These are phyloP conservation scores for Alcedo quadribrachys DNA, from an alignment of 2,797 vertebrate species.

Conservation along the genomic window DNA sequence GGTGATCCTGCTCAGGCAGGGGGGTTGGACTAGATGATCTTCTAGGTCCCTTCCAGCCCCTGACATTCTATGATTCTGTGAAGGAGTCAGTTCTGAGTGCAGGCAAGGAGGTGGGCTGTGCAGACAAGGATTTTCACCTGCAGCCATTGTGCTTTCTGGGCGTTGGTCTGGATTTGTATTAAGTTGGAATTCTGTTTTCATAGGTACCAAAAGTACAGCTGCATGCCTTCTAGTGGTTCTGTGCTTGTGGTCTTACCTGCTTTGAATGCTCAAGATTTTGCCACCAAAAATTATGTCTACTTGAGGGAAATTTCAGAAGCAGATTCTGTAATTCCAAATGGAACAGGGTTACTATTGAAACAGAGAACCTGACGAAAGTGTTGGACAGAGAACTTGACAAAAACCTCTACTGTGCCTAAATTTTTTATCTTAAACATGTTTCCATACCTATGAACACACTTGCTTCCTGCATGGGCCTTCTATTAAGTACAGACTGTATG, in stretches of 20 bases:
- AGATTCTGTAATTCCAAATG: neutral
- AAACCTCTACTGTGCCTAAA: neutral
- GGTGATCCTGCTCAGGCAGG: too few relatives aligned
- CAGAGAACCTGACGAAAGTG: neutral
- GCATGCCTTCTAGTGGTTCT: neutral
- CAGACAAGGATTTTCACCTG: neutral
- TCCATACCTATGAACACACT: neutral
- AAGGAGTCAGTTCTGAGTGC: neutral
- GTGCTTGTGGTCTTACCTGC: neutral
- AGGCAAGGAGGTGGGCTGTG: neutral
- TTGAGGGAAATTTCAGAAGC: neutral
- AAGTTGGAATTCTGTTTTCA: neutral
- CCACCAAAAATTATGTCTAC: neutral
- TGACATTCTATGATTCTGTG: too few relatives aligned
- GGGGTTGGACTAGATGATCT: too few relatives aligned
- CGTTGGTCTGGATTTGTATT: neutral
- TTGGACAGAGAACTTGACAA: neutral
- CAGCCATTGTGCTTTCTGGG: neutral
- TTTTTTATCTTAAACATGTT: neutral
- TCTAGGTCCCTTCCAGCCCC: too few relatives aligned
- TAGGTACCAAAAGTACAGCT: neutral
- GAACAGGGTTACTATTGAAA: neutral
- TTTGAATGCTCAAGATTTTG: neutral
- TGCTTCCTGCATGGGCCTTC: neutral
- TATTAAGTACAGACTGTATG: neutral